Percentiles rank a stretch among this genome's conserved stretches.
Evolutionary conservation across 2,797 vertebrate genomes (phyloP).

Genomic region (Ceryle rudis): DNA sequence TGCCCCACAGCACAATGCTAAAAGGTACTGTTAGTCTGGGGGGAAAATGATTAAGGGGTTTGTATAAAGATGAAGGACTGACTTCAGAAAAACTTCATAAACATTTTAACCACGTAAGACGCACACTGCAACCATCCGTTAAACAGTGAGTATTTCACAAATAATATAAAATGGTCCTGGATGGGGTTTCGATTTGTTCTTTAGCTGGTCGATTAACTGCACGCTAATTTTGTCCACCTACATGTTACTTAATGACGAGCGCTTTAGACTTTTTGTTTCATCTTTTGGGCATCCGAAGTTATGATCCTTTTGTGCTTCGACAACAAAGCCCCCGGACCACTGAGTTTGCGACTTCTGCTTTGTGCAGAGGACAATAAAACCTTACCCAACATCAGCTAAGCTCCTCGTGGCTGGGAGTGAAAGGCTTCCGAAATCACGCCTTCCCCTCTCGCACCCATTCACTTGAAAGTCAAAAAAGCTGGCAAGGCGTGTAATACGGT

Average conservation of each 20-base stretch:
- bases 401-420: conserved; percentile 31
- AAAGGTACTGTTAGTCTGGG: not conserved
- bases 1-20: conserved; percentile 44
- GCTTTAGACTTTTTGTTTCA: not conserved
- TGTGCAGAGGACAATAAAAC: conserved; percentile 51
- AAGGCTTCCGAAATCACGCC: not conserved
- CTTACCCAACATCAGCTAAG: conserved; percentile 4
- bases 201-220: not conserved
- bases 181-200: conserved; percentile 19
- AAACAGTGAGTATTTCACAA: not conserved
- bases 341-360: conserved; percentile 56
- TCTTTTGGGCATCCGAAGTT: not conserved
- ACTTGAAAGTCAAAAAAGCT: conserved; percentile 5
- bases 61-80: conserved; percentile 43
- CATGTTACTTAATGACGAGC: not conserved
- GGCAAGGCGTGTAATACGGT: not conserved
- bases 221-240: not conserved
- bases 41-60: not conserved
- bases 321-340: conserved; percentile 48
- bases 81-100: conserved; percentile 49
- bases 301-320: conserved; percentile 31
- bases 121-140: not conserved
- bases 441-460: not conserved
- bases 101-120: not conserved
- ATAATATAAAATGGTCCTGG: conserved; percentile 5